These are phyloP conservation scores for Apistogramma diplotaenia DNA, from an alignment of 2,113 vertebrate species.

Conservation along the genomic window DNA sequence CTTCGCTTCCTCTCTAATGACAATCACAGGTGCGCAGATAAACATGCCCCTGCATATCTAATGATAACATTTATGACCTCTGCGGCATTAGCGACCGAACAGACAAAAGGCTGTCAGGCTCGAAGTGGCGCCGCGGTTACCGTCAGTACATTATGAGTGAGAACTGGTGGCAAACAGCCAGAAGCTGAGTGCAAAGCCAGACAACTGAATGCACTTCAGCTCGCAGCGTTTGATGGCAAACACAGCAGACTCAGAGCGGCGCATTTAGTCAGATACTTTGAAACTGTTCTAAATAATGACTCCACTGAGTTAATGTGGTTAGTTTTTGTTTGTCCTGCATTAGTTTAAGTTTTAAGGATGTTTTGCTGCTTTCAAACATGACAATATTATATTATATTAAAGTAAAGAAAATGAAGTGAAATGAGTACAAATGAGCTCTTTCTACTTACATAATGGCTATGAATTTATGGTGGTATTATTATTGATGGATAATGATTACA, in stretches of 20 bases:
- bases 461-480: neutral
- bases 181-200: slow-evolving; percentile 3
- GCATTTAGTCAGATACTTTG: neutral
- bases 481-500: neutral
- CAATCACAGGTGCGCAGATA: neutral
- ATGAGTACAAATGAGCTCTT: neutral
- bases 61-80: slow-evolving; percentile 47
- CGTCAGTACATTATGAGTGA: slow-evolving; percentile 13
- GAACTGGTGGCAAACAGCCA: slow-evolving; percentile 7
- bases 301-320: neutral
- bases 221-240: neutral
- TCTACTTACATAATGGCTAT: neutral
- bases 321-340: neutral
- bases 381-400: neutral
- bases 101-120: slow-evolving; percentile 42
- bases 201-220: neutral
- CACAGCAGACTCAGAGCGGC: neutral
- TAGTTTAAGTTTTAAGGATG: neutral
- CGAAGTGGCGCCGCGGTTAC: slow-evolving; percentile 28
- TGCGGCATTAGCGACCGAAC: slow-evolving; percentile 1
- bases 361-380: neutral
- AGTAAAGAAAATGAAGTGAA: neutral
- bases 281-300: neutral
- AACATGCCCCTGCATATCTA: slow-evolving; percentile 20
- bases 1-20: slow-evolving; percentile 32